Evolutionary conservation across 2,888 invertebrate species (phyloP).

Genomic region (Rhodophaea formosa): DNA sequence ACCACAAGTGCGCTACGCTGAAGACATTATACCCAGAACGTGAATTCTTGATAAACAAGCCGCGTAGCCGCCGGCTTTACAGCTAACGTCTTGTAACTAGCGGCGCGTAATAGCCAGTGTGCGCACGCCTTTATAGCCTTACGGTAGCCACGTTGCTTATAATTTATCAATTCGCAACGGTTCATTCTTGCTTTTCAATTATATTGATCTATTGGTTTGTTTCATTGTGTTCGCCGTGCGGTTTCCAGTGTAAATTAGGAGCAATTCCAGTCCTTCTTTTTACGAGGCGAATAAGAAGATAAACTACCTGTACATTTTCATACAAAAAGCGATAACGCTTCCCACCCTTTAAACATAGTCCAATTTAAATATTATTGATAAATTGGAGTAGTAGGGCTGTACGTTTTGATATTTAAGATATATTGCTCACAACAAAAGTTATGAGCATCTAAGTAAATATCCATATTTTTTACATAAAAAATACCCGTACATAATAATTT

Average conservation of each 20-base stretch:
- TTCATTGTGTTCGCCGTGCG: not conserved
- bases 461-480: too few relatives aligned
- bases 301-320: too few relatives aligned
- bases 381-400: too few relatives aligned
- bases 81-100: conserved; percentile 4
- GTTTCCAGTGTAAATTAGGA: not conserved
- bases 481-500: too few relatives aligned
- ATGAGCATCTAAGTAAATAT: too few relatives aligned
- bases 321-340: too few relatives aligned
- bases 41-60: conserved; percentile 8
- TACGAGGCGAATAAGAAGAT: too few relatives aligned
- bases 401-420: too few relatives aligned
- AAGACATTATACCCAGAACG: conserved; percentile 13
- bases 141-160: conserved; percentile 12
- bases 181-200: conserved; percentile 1
- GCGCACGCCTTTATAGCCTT: conserved; percentile 11
- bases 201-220: not conserved
- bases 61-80: not conserved
- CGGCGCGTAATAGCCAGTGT: conserved; percentile 5
- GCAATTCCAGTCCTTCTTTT: too few relatives aligned
- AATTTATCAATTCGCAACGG: conserved; percentile 15
- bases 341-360: too few relatives aligned
- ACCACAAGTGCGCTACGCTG: conserved; percentile 1
- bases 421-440: too few relatives aligned
- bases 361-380: too few relatives aligned